Base-by-base conservation (phyloP, 2,888 invertebrate genomes). In the Parnassius smintheus region DNA sequence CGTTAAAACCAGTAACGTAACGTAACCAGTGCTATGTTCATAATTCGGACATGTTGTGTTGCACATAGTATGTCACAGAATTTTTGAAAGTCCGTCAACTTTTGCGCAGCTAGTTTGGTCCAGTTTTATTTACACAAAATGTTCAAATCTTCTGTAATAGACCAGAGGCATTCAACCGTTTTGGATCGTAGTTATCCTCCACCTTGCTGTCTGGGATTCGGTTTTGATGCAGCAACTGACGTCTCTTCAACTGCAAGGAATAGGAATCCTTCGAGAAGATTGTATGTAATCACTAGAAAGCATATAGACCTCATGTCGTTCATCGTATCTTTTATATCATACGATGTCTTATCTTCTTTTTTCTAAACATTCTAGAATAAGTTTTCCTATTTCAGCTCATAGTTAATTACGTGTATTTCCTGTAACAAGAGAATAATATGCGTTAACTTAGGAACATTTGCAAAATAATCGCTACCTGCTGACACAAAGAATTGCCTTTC, bases 101-200 rank as follows among this genome's bases (percentile, higher is more conserved):
- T 96, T 70, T 95, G 94, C n/a, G 97, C 96, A 0, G 97, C 97
- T 68, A 96, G 83, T 69, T 95, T 93, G 13, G 97, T 98, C 98
- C 98, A 98, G 84, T 98, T 98, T 75, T 96, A 96, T 76, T 96
- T 95, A 81, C 97, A 97, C 62, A 98, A 91, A 72, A 98, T 96
- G 82, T 98, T 98, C 61, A 97, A 91, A 78, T 96, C 95, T 82
- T 96, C 96, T 0, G 98, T 97, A 70, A 97, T 96, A 65, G 95
- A 95, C 97, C 97, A 97, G 65, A 97, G 91, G 12, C 95, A 93
- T 83, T 96, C 96, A 2, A 97, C 96, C 3, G 96, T 96, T 64
- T 78, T 93, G 1, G 94, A 93, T 59, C 96, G 91, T 66, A 96
- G 86, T 66, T 94, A 93, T 72, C 91, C 91, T 65, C 88, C 87